These are phyloP conservation scores for Tamias sibiricus DNA, from an alignment of 2,113 vertebrate species.

Conservation along the genomic window DNA sequence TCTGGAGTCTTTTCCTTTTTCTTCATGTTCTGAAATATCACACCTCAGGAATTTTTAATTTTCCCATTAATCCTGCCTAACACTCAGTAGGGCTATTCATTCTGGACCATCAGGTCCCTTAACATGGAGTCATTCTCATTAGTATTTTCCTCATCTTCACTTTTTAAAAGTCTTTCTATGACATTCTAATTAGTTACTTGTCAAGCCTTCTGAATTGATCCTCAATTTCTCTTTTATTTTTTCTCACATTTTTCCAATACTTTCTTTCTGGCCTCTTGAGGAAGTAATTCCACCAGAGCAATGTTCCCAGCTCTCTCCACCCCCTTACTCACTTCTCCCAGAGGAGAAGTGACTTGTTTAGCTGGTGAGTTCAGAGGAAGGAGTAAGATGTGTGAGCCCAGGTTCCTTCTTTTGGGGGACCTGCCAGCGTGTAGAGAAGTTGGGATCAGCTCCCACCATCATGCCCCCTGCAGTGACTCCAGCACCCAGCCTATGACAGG, in stretches of 20 bases:
- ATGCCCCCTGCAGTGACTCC: not conserved
- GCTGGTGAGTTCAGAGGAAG: conserved; percentile 19
- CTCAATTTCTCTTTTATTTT: conserved; percentile 41
- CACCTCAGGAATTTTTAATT: not conserved
- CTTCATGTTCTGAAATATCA: conserved; percentile 11
- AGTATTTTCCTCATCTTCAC: not conserved
- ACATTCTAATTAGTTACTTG: not conserved
- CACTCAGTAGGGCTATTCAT: not conserved
- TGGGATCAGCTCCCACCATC: not conserved
- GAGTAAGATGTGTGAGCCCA: not conserved
- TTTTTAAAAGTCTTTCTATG: not conserved
- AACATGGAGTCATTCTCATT: not conserved
- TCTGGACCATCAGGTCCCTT: not conserved
- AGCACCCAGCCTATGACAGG: not conserved
- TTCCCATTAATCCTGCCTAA: not conserved
- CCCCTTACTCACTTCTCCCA: not conserved
- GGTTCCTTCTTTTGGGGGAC: not conserved
- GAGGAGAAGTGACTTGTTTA: not conserved
- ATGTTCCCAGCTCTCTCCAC: not conserved
- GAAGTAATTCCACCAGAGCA: conserved; percentile 39
- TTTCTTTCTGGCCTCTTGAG: conserved; percentile 45
- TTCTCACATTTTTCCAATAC: conserved; percentile 40
- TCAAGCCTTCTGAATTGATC: not conserved
- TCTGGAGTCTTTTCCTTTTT: not conserved
- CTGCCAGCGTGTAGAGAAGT: not conserved